A percentile compares a stretch with the other conserved stretches of the same genome.
Conservation (phyloP, 2,888 invertebrate genomes). For the Elgonia sp. region DNA sequence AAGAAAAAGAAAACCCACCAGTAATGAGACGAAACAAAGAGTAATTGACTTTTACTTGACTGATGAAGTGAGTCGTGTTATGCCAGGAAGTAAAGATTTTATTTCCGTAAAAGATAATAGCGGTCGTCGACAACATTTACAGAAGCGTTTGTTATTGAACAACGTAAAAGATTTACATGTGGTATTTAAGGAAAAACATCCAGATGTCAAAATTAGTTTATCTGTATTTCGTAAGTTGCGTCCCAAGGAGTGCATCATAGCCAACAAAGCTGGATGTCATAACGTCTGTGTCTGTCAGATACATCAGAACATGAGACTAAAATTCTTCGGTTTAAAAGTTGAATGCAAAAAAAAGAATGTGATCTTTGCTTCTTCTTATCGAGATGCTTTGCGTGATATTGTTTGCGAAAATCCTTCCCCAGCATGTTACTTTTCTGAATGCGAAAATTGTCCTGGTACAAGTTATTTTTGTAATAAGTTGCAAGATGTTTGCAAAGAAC, state of each 20-base stretch:
- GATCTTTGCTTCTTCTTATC: conserved; percentile 24
- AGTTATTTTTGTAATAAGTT: conserved; percentile 20
- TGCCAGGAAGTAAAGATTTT: conserved; percentile 45
- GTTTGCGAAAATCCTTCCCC: conserved; percentile 22
- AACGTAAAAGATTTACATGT: conserved; percentile 27
- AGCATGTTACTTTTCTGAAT: conserved; percentile 28
- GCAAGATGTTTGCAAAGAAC: conserved; percentile 6
- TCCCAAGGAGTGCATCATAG: conserved; percentile 47
- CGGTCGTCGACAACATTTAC: background rate
- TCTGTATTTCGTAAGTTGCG: conserved; percentile 53
- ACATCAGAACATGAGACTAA: conserved; percentile 35
- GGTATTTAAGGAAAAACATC: conserved; percentile 33
- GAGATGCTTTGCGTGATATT: conserved; percentile 29
- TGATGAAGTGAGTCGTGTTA: conserved; percentile 50
- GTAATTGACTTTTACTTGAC: conserved; percentile 50
- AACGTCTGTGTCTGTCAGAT: conserved; percentile 53
- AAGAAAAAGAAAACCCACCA: too few relatives aligned
- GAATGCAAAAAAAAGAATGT: conserved; percentile 24
- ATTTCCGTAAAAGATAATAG: conserved; percentile 1
- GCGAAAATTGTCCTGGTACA: conserved; percentile 24
- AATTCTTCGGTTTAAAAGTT: conserved; percentile 24
- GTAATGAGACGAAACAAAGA: too few relatives aligned
- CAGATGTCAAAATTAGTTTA: conserved; percentile 31
- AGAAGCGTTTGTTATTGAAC: conserved; percentile 40
- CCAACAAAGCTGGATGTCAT: conserved; percentile 45